These are phyloP conservation scores for Pseudomyrmex dendroicus DNA, from an alignment of 1,140 invertebrate species.

Conservation along the genomic window DNA sequence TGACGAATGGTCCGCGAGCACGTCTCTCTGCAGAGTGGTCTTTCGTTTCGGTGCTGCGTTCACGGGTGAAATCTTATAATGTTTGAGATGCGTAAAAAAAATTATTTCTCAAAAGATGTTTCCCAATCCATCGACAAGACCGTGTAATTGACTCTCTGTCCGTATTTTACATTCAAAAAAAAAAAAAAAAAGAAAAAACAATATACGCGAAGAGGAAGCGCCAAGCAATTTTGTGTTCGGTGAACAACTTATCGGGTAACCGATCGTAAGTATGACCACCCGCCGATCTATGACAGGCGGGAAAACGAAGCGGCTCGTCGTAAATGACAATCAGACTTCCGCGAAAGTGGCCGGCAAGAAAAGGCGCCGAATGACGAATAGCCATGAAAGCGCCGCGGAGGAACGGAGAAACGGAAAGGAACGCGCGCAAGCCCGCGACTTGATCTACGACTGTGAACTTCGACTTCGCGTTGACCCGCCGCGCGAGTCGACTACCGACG, in stretches of 20 bases:
- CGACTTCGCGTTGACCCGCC: constrained; percentile 60
- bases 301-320: constrained; percentile 71
- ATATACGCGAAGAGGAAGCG: neutral
- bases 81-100: constrained; percentile 73
- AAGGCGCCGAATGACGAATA: no score
- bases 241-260: constrained; percentile 3
- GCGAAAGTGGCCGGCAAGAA: constrained; percentile 47
- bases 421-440: constrained; percentile 52
- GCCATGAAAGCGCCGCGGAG: neutral
- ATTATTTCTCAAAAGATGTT: neutral
- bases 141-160: neutral
- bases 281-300: constrained; percentile 42
- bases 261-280: constrained; percentile 19
- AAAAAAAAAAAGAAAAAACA: neutral
- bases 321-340: constrained; percentile 79
- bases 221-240: neutral
- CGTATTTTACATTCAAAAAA: neutral
- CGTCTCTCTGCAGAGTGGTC: constrained; percentile 70
- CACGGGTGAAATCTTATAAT: constrained; percentile 70
- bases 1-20: constrained; percentile 84
- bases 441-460: constrained; percentile 75
- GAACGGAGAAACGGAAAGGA: neutral
- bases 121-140: neutral
- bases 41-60: constrained; percentile 61
- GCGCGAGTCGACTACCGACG: constrained; percentile 63